Conservation (phyloP, 2,797 vertebrate genomes). For the Uromys caudimaculatus region DNA sequence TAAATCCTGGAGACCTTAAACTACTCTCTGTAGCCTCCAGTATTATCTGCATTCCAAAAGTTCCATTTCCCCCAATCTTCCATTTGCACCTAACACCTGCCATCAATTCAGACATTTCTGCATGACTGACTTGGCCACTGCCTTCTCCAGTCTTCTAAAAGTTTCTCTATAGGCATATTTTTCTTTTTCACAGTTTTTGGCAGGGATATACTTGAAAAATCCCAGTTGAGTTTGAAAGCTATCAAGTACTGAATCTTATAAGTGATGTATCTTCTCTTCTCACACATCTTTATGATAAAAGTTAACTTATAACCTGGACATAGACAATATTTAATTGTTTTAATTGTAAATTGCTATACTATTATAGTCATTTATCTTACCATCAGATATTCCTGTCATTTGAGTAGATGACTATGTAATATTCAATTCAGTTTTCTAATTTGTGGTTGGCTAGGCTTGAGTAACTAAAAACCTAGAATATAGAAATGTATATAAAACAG, state of each 20-base stretch:
- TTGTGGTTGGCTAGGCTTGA: not conserved
- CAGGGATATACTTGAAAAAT: not conserved
- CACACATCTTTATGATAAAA: not conserved
- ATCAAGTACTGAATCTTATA: not conserved
- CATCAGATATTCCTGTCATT: too few species aligned
- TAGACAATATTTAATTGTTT: too few species aligned
- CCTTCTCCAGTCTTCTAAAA: not conserved
- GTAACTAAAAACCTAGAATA: not conserved
- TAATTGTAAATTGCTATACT: too few species aligned
- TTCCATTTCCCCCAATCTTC: not conserved
- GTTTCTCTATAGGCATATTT: not conserved
- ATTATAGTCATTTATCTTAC: too few species aligned
- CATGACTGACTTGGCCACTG: not conserved
- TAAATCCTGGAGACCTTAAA: not conserved
- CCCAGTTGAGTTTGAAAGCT: not conserved
- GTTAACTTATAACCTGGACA: not conserved
- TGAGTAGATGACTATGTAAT: too few species aligned
- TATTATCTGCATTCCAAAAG: not conserved
- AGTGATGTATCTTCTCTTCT: not conserved
- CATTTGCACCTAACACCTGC: not conserved
- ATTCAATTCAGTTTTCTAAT: not conserved
- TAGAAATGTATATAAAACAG: not conserved
- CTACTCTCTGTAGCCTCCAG: not conserved
- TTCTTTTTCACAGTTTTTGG: too few species aligned
- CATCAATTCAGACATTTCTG: not conserved